Evolutionary conservation across 1,140 invertebrate genomes (phyloP).

Genomic region (Heterodera carotae): DNA sequence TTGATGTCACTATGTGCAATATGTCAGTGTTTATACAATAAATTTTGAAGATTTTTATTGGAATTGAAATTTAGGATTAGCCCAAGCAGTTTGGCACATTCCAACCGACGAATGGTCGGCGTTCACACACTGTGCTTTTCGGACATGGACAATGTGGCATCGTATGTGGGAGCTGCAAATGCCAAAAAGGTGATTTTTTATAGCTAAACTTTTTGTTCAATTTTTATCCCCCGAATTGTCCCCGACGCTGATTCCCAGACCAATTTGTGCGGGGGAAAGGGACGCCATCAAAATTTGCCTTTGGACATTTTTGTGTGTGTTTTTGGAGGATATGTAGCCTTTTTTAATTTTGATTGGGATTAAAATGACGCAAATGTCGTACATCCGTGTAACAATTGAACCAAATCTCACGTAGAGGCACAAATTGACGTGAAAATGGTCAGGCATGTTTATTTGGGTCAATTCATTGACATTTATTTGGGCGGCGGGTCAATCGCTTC

Average conservation of each 20-base stretch:
- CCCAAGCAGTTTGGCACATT: not conserved
- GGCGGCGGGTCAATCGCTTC: too few relatives aligned
- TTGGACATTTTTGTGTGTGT: too few relatives aligned
- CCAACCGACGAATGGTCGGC: conserved; percentile 9
- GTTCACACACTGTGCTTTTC: conserved; percentile 23
- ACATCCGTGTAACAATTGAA: too few relatives aligned
- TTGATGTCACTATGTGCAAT: conserved; percentile 35
- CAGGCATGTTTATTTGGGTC: not conserved
- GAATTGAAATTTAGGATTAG: not conserved
- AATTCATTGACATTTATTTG: not conserved
- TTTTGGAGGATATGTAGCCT: too few relatives aligned
- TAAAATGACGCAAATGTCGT: too few relatives aligned
- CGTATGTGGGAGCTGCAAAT: conserved; percentile 29
- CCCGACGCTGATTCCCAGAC: too few relatives aligned
- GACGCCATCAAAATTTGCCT: too few relatives aligned
- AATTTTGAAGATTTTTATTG: not conserved
- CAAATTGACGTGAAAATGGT: not conserved
- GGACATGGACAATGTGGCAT: conserved; percentile 22
- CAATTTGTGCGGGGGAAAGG: too few relatives aligned
- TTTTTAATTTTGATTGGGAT: too few relatives aligned
- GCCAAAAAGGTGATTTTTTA: conserved; percentile 17
- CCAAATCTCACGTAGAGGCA: not conserved
- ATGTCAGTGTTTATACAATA: conserved; percentile 1
- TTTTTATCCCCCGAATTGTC: not conserved
- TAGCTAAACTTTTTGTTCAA: not conserved